These are phyloP conservation scores for Centroberyx gerrardi DNA, from an alignment of 2,797 vertebrate species.

Conservation along the genomic window DNA sequence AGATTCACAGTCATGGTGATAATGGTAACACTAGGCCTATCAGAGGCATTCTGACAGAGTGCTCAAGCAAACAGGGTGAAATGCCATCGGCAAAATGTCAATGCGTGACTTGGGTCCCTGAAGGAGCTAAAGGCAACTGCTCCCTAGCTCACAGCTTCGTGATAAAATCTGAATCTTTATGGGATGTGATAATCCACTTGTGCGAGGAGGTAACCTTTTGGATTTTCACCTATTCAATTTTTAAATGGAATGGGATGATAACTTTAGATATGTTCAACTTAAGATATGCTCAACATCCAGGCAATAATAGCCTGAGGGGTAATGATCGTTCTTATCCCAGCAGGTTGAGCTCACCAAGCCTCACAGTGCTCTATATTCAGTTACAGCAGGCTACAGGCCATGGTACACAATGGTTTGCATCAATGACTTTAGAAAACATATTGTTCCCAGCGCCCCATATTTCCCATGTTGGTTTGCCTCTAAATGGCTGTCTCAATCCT, in stretches of 20 bases:
- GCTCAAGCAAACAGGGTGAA: slow-evolving; percentile 66
- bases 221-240: slow-evolving; percentile 22
- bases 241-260: slow-evolving; percentile 6
- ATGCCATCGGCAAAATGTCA: slow-evolving; percentile 83
- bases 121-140: slow-evolving; percentile 54
- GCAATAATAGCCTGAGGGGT: slow-evolving; percentile 35
- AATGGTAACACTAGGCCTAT: slow-evolving; percentile 72
- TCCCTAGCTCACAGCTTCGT: slow-evolving; percentile 63
- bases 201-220: slow-evolving; percentile 26
- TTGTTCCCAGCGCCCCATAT: slow-evolving; percentile 38
- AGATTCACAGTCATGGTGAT: slow-evolving; percentile 68
- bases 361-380: slow-evolving; percentile 47
- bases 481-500: slow-evolving; percentile 50
- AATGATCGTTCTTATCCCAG: slow-evolving; percentile 24
- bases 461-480: slow-evolving; percentile 50
- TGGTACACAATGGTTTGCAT: slow-evolving; percentile 59
- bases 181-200: slow-evolving; percentile 43
- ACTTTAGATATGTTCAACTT: slow-evolving; percentile 29
- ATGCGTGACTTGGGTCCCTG: slow-evolving; percentile 72
- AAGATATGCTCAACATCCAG: neutral
- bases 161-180: slow-evolving; percentile 65
- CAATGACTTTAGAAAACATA: slow-evolving; percentile 69
- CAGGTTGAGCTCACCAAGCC: slow-evolving; percentile 26
- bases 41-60: slow-evolving; percentile 64
- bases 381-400: slow-evolving; percentile 38